Percentiles rank a stretch among this genome's conserved stretches.
These are phyloP conservation scores for Cyclargus thomasi DNA, from an alignment of 1,140 invertebrate genomes.

Conservation along the genomic window DNA sequence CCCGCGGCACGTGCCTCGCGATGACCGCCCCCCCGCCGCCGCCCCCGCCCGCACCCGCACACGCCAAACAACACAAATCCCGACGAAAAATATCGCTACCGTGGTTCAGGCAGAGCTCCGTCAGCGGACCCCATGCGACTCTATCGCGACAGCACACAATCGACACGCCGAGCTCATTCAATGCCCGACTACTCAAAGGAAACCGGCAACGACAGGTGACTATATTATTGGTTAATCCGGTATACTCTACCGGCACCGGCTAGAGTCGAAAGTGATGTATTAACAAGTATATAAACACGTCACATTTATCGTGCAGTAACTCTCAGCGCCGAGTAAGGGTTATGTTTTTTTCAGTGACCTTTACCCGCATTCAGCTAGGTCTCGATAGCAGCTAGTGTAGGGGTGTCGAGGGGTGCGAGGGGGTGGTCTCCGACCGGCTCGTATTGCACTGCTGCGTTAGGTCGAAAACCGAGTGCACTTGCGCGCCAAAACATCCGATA, in stretches of 20 bases:
- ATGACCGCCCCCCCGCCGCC: conserved; percentile 31
- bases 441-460: background rate
- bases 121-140: conserved; percentile 80
- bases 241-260: background rate
- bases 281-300: background rate
- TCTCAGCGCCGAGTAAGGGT: background rate
- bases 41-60: conserved; percentile 63
- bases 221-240: background rate
- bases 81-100: conserved; percentile 90
- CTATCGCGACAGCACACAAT: conserved; percentile 91
- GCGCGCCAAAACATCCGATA: background rate
- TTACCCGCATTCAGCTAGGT: background rate
- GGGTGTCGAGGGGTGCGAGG: background rate
- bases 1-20: conserved; percentile 32
- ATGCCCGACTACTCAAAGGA: conserved; percentile 77
- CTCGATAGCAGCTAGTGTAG: background rate
- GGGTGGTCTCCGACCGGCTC: background rate
- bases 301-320: background rate
- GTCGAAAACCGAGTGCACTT: background rate
- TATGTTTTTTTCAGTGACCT: conserved; percentile 10
- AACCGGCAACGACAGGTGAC: conserved; percentile 62
- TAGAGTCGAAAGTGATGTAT: background rate
- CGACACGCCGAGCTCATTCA: conserved; percentile 89
- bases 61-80: conserved; percentile 78
- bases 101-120: conserved; percentile 89